Evolutionary conservation across 92 coral and sea anemone genomes (phyloP), one percentile per base, ranked within the genome.

Genomic region (Paramuricea clavata): DNA sequence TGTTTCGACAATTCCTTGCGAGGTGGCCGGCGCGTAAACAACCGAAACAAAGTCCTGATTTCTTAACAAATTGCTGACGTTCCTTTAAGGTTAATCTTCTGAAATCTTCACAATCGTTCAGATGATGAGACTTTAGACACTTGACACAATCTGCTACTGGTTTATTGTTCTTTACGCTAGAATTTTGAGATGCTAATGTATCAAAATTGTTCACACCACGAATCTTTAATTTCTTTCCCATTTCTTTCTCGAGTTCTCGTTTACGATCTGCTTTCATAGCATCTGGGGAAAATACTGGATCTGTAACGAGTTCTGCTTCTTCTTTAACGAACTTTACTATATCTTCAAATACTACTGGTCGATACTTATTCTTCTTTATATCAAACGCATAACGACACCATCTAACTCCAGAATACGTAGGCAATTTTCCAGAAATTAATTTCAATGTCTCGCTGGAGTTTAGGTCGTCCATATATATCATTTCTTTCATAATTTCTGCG

Each of bases 251-350:
- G 52, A 44, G 52, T 61, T 34, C 13, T 1, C 72, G 28, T 4
- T 32, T 69, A 6, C 25, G 17, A 0, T 54, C 77, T 89, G 27
- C 75, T 26, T 15, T n/a, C n/a, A n/a, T n/a, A n/a, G 41, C 73
- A 32, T 88, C 36, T 33, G 88, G 88, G 17, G 92, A 83, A 76
- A 88, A 83, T n/a, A 88, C 56, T 5, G 87, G 91, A 64, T 88
- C 87, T 25, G 69, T 76, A 23, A 79, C 92, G 23, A 88, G 44
- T 33, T 88, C 88, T 25, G 89, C 68, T 76, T 89, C 86, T 17
- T 47, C 71, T 49, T 74, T 76, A 27, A 89, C 88, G 78, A 89
- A 89, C 26, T 83, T 49, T 0, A 83, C 88, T 30, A 83, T 50
- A 64, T 83, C 61, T 17, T 35, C 44, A 76, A 84, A 84, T 15